Conservation (phyloP, 1,140 invertebrate species). For the Eupristina koningsbergeri region DNA sequence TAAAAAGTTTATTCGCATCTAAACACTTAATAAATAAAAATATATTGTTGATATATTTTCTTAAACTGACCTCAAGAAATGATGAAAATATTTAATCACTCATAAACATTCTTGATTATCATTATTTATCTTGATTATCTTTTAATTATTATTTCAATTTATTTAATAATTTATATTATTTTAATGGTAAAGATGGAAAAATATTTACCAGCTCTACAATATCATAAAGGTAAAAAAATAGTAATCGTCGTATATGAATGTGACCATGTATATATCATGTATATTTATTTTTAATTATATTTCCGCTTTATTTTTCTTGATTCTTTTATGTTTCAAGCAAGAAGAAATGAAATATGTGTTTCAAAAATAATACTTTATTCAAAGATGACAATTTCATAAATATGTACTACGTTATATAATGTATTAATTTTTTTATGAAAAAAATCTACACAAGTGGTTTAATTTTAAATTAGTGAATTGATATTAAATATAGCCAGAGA, state of each 20-base stretch:
- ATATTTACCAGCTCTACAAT: background rate
- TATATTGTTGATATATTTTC: background rate
- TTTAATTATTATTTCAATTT: no score
- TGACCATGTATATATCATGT: no score
- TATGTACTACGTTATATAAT: no score
- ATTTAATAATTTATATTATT: no score
- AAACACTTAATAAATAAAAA: constrained; percentile 22
- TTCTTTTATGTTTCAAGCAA: background rate
- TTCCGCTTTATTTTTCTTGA: background rate
- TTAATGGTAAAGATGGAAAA: no score
- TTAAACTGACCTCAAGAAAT: background rate
- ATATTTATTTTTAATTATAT: no score
- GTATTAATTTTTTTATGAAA: no score
- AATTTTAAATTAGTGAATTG: no score
- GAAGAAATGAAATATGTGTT: background rate
- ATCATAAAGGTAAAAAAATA: background rate
- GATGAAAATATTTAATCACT: background rate
- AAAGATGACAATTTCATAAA: no score
- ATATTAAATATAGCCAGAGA: no score
- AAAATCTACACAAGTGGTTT: no score
- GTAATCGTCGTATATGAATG: background rate
- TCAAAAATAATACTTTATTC: background rate
- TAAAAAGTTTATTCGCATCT: constrained; percentile 39
- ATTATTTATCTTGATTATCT: background rate
- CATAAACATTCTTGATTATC: background rate